phyloP scores from a whole-genome alignment of 2,888 invertebrate species.

The Pristionchus maxplancki region DNA sequence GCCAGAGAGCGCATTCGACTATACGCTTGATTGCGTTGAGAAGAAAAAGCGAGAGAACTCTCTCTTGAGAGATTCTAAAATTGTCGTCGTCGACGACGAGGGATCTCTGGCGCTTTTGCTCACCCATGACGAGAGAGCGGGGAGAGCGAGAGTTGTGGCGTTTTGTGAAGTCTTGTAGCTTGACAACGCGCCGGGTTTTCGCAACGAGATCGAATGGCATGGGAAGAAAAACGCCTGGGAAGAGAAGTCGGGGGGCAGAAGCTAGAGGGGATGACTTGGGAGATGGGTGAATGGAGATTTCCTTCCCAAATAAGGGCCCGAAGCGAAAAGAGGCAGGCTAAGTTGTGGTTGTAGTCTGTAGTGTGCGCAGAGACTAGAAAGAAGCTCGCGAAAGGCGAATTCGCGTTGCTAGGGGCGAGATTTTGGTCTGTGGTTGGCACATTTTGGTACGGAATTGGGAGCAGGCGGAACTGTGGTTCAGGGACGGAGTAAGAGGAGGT shows the following conservation, averaged over 20 bases:
- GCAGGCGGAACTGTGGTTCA: background rate
- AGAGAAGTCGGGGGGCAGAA: too few relatives aligned
- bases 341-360: slow-evolving; percentile 16
- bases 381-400: background rate
- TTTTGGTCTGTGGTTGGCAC: background rate
- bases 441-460: background rate
- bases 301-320: background rate
- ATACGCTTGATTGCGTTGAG: background rate
- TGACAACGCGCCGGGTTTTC: background rate
- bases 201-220: background rate
- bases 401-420: background rate
- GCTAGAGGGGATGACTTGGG: background rate
- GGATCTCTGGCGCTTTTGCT: background rate
- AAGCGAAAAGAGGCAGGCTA: background rate
- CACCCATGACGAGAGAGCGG: background rate
- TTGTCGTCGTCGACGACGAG: background rate
- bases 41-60: background rate
- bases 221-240: background rate
- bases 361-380: slow-evolving; percentile 5
- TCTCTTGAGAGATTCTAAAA: background rate
- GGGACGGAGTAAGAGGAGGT: background rate
- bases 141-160: background rate
- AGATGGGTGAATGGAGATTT: background rate
- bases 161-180: background rate
- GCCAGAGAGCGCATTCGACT: background rate